These are phyloP conservation scores for Dromius quadrimaculatus DNA, from an alignment of 2,888 invertebrate species.

Conservation along the genomic window DNA sequence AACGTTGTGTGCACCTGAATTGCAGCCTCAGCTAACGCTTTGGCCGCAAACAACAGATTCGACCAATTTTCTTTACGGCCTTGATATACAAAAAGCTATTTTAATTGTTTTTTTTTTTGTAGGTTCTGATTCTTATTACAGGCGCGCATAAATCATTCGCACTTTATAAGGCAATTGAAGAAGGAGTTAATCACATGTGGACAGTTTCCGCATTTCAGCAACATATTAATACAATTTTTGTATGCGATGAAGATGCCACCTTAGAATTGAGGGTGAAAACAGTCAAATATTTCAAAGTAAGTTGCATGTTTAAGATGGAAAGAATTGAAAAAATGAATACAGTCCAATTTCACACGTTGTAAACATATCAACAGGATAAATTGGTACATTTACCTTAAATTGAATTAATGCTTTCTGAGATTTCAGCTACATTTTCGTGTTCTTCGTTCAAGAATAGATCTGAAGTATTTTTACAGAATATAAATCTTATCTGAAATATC, in stretches of 20 bases:
- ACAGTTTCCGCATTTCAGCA: conserved; percentile 96
- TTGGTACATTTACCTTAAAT: too few relatives aligned
- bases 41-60: too few relatives aligned
- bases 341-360: not conserved
- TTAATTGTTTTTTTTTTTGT: conserved; percentile 56
- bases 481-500: too few relatives aligned
- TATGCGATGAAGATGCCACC: conserved; percentile 96
- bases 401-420: too few relatives aligned
- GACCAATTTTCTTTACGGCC: conserved; percentile 19
- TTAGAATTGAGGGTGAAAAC: conserved; percentile 93
- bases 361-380: not conserved
- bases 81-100: too few relatives aligned
- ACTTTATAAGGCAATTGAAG: conserved; percentile 95
- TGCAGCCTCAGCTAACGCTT: too few relatives aligned
- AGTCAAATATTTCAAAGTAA: conserved; percentile 95
- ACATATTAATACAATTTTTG: conserved; percentile 86
- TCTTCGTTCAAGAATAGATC: too few relatives aligned
- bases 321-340: not conserved
- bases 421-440: too few relatives aligned
- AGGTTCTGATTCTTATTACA: conserved; percentile 94
- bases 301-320: conserved; percentile 25
- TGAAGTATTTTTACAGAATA: not conserved
- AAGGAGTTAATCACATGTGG: conserved; percentile 98
- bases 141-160: conserved; percentile 94
- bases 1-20: too few relatives aligned